These are phyloP conservation scores for Aeoliscus strigatus DNA, from an alignment of 2,797 vertebrate genomes.

Conservation along the genomic window DNA sequence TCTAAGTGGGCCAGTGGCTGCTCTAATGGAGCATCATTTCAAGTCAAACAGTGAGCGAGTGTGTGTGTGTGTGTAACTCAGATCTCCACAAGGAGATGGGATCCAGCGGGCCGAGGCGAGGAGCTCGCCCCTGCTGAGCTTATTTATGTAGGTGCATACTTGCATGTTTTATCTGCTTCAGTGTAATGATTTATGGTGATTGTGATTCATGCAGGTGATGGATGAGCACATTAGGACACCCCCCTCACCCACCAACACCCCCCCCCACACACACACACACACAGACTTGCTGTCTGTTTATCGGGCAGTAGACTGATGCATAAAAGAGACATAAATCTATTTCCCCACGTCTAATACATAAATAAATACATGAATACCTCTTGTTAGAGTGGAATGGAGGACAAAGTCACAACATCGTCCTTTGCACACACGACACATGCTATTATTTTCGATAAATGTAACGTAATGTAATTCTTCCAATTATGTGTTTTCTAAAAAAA, in stretches of 20 bases:
- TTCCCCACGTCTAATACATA: slow-evolving; percentile 6
- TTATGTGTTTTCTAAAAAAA: too few relatives aligned
- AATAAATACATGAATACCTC: slow-evolving; percentile 16
- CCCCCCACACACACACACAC: too few relatives aligned
- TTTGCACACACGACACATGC: background rate
- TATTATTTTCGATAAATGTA: too few relatives aligned
- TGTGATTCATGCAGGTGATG: slow-evolving; percentile 57
- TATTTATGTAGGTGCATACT: slow-evolving; percentile 13
- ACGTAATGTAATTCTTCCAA: too few relatives aligned
- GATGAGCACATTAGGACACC: slow-evolving; percentile 51
- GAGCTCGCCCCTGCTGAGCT: slow-evolving; percentile 29
- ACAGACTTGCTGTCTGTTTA: slow-evolving; percentile 23
- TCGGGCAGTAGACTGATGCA: slow-evolving; percentile 7
- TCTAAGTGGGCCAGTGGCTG: too few relatives aligned
- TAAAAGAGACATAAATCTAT: slow-evolving; percentile 29
- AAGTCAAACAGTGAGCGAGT: slow-evolving; percentile 22
- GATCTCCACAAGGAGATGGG: slow-evolving; percentile 45
- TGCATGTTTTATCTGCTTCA: slow-evolving; percentile 38
- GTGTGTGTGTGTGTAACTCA: slow-evolving; percentile 6
- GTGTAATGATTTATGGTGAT: slow-evolving; percentile 55
- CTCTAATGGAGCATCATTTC: slow-evolving; percentile 18
- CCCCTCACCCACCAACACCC: slow-evolving; percentile 4
- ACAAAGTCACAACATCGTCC: background rate
- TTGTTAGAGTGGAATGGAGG: slow-evolving; percentile 6
- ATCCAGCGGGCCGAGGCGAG: slow-evolving; percentile 14